phyloP scores from a whole-genome alignment of 1,140 invertebrate genomes.

The Papilio dardanus region DNA sequence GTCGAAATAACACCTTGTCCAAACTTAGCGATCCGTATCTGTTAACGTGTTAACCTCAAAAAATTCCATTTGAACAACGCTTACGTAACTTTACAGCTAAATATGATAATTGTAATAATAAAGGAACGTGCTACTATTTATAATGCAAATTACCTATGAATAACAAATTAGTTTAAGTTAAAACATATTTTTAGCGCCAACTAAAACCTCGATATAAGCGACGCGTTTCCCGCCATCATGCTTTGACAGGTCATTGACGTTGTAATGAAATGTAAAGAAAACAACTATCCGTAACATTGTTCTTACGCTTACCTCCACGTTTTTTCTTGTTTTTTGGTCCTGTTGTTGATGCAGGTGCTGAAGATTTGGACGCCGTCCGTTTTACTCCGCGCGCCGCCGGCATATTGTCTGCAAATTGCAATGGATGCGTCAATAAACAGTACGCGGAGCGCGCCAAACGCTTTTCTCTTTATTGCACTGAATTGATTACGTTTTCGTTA shows the following conservation, averaged over 20 bases:
- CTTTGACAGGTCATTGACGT: conserved; percentile 81
- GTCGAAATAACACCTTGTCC: conserved; percentile 18
- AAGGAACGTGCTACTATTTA: conserved; percentile 40
- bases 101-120: conserved; percentile 41
- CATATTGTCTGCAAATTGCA: conserved; percentile 77
- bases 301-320: conserved; percentile 69
- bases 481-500: conserved; percentile 71
- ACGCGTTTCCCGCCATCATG: conserved; percentile 77
- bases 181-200: conserved; percentile 42
- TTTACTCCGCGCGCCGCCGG: conserved; percentile 77
- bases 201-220: conserved; percentile 41
- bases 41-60: conserved; percentile 70
- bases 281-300: conserved; percentile 64
- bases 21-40: conserved; percentile 40
- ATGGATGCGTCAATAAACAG: conserved; percentile 76
- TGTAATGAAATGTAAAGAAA: conserved; percentile 76
- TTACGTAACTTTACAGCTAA: conserved; percentile 58
- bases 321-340: conserved; percentile 78
- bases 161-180: conserved; percentile 35
- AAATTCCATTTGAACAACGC: conserved; percentile 50
- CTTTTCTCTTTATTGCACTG: conserved; percentile 51
- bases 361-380: conserved; percentile 75
- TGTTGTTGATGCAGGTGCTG: conserved; percentile 59
- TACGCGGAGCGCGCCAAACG: conserved; percentile 68
- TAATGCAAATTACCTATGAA: conserved; percentile 41